Conservation (phyloP, 1,140 invertebrate genomes). For the Eulimnadia texana region DNA sequence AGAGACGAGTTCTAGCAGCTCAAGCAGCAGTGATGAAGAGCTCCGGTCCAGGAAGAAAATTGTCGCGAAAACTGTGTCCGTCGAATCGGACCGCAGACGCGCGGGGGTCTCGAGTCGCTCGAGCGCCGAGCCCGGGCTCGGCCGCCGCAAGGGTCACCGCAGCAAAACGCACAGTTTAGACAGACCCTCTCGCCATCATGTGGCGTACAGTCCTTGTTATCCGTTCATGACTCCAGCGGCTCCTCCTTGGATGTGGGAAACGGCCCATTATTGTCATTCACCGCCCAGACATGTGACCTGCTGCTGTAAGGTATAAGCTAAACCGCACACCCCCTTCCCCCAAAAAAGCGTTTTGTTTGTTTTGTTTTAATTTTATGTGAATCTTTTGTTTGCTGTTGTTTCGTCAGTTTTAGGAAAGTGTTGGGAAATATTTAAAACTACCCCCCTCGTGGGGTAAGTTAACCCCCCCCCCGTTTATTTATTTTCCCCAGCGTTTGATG, state of each 20-base stretch:
- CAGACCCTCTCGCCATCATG: not conserved
- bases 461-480: no score
- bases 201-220: not conserved
- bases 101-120: not conserved
- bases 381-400: no score
- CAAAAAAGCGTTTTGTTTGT: not conserved
- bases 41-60: not conserved
- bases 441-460: no score
- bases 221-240: not conserved
- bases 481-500: no score
- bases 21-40: constrained; percentile 11
- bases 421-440: no score
- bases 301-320: not conserved
- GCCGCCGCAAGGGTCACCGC: constrained; percentile 1
- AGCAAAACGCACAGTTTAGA: constrained; percentile 4
- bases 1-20: not conserved
- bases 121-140: not conserved
- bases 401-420: no score
- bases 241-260: not conserved
- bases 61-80: not conserved
- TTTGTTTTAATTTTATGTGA: no score
- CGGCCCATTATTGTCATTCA: not conserved
- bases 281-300: not conserved
- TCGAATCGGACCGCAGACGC: not conserved
- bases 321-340: not conserved